Evolutionary conservation across 2,797 vertebrate genomes (phyloP).

Genomic region (Sus cebifrons): DNA sequence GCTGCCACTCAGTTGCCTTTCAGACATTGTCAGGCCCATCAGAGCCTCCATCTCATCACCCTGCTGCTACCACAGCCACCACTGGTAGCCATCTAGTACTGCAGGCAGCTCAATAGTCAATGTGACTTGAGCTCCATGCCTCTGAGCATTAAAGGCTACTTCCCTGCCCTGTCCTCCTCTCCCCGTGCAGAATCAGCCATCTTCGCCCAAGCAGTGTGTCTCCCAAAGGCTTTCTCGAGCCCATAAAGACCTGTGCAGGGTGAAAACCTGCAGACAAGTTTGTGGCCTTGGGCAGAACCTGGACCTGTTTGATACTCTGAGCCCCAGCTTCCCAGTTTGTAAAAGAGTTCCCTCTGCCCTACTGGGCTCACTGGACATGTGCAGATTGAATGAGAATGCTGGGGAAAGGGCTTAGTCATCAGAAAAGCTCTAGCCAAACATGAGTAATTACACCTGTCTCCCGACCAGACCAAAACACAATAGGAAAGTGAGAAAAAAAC

Average conservation of each 20-base stretch:
- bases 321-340: background rate
- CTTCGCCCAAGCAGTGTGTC: background rate
- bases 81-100: background rate
- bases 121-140: conserved; percentile 7
- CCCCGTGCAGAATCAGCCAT: background rate
- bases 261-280: background rate
- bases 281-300: background rate
- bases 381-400: background rate
- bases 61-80: conserved; percentile 20
- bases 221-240: background rate
- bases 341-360: background rate
- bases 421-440: background rate
- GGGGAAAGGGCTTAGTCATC: background rate
- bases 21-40: conserved; percentile 1
- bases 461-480: background rate
- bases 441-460: background rate
- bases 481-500: background rate
- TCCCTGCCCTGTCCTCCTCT: background rate
- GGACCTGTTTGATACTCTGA: background rate
- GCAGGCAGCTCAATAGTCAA: background rate
- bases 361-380: too few species aligned
- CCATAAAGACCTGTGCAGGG: background rate
- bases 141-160: background rate
- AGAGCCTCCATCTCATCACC: background rate
- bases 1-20: conserved; percentile 3